Evolutionary conservation across 2,797 vertebrate species (phyloP), one percentile per base, ranked within the genome.

Genomic region (Enteromius trimaculatus): DNA sequence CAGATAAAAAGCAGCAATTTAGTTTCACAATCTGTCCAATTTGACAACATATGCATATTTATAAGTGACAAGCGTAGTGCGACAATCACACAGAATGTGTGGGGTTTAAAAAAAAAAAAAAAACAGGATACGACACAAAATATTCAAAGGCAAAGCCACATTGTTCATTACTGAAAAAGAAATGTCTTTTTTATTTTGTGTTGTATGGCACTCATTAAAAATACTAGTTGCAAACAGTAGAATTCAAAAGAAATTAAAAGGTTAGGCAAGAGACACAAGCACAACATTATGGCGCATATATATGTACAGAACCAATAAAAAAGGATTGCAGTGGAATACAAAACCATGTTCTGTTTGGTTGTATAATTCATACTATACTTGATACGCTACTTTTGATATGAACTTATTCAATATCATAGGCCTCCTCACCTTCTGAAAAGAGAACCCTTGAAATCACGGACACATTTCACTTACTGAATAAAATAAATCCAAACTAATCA

Each of bases 401-500:
- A 0, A 62, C 26, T 77, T 44, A 23, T 42, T 19, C 31, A 37
- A 4, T 34, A 34, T 34, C 29, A 58, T 23, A n/a, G n/a, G n/a
- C n/a, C n/a, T 42, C 34, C 37, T 42, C 37, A 26, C 21, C 53
- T 60, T 60, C 37, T 44, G 37, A 39, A 42, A 9, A 10, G n/a
- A 37, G n/a, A 42, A 42, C 6, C 6, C 14, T 60, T 14, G 37
- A 75, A n/a, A 76, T 34, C 51, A 39, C 21, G 55, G 51, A 58
- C 4, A 42, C 34, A 60, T 60, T 60, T 60, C n/a, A 19, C 37
- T 42, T 42, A 60, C n/a, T 60, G 53, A 77, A 60, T 60, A 8
- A 60, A 81, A 44, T 19, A 47, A 71, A 81, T 74, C 55, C 42
- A 81, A 81, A 51, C 53, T 92, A 80, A 58, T 72, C 79, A 51